Evolutionary conservation across 2,888 invertebrate species (phyloP).

Genomic region (Spialia ferax): DNA sequence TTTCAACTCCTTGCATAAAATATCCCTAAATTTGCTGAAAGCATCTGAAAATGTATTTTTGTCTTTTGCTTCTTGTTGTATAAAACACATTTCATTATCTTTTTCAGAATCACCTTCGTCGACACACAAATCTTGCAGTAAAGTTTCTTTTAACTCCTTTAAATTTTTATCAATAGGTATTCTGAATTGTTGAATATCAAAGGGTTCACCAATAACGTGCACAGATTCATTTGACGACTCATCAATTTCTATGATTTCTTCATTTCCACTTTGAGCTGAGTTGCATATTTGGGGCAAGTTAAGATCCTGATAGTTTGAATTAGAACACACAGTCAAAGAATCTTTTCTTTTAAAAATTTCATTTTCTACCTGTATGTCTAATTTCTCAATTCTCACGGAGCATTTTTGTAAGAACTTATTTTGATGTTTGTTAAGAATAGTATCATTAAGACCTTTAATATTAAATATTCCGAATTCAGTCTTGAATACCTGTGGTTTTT

Average conservation of each 20-base stretch:
- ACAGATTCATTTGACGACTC: conserved; percentile 61
- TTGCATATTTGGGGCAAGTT: conserved; percentile 5
- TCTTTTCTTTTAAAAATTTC: neutral
- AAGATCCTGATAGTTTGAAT: neutral
- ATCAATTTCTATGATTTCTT: conserved; percentile 61
- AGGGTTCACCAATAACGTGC: neutral
- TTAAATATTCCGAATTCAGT: conserved; percentile 70
- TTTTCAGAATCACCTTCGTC: conserved; percentile 25
- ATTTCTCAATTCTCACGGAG: conserved; percentile 56
- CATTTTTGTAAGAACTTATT: conserved; percentile 62
- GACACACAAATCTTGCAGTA: conserved; percentile 59
- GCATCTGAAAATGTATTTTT: neutral
- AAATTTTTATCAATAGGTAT: conserved; percentile 49
- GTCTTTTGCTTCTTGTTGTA: neutral
- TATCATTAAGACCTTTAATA: conserved; percentile 51
- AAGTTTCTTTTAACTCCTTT: conserved; percentile 53
- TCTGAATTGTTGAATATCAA: neutral
- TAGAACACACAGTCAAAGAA: neutral
- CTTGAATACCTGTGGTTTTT: conserved; percentile 48
- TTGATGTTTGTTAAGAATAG: conserved; percentile 60
- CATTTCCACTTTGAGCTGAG: conserved; percentile 42
- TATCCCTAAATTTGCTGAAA: neutral
- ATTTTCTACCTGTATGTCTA: conserved; percentile 33
- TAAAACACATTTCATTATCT: neutral
- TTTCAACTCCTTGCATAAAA: neutral